A percentile compares a stretch with the other conserved stretches of the same genome.
These are phyloP conservation scores for Erpetoichthys calabaricus DNA, from an alignment of 2,797 vertebrate genomes.

Conservation along the genomic window DNA sequence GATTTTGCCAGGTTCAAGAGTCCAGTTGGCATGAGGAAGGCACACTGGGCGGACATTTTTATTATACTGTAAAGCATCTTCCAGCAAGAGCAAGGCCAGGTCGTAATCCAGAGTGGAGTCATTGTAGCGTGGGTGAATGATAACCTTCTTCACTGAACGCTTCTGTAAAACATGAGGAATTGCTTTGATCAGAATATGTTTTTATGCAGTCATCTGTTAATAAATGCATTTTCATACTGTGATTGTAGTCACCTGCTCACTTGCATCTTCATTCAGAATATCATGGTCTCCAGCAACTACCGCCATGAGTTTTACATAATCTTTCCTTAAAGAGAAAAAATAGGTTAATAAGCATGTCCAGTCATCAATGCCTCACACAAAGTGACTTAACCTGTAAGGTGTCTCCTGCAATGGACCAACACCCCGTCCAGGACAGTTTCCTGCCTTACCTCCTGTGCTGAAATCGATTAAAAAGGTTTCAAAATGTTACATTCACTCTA, in stretches of 20 bases:
- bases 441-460: too few species aligned
- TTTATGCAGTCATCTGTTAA: neutral
- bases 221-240: neutral
- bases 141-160: conserved; percentile 23
- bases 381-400: too few species aligned
- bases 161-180: conserved; percentile 18
- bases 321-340: conserved; percentile 13
- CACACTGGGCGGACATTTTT: conserved; percentile 17
- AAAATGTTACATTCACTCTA: too few species aligned
- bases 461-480: too few species aligned
- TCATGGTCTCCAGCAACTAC: conserved; percentile 27
- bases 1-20: conserved; percentile 17
- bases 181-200: neutral
- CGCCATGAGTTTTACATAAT: conserved; percentile 16
- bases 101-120: conserved; percentile 23
- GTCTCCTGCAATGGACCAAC: too few species aligned
- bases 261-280: conserved; percentile 14
- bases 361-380: too few species aligned
- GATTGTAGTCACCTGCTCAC: conserved; percentile 23
- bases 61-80: conserved; percentile 18
- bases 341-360: neutral
- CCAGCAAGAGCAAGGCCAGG: conserved; percentile 28
- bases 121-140: conserved; percentile 33
- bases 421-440: too few species aligned
- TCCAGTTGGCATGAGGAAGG: conserved; percentile 18